These are phyloP conservation scores for Trachelus troglodyta DNA, from an alignment of 2,888 invertebrate species.

Conservation along the genomic window DNA sequence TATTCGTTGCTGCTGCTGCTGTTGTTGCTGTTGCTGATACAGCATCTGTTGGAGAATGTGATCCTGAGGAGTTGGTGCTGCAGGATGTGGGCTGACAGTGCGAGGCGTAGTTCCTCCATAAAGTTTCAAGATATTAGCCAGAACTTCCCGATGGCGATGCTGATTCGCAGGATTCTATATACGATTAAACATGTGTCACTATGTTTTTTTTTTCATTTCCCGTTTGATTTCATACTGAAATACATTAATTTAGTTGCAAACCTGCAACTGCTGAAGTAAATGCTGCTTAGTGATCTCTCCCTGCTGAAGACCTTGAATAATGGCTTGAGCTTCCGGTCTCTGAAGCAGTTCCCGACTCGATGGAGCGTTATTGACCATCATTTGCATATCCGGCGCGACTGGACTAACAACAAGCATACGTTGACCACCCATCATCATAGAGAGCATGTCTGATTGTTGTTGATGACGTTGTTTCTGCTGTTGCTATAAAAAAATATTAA, in stretches of 20 bases:
- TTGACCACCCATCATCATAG: constrained; percentile 72
- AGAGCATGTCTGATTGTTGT: constrained; percentile 66
- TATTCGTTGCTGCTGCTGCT: constrained; percentile 58
- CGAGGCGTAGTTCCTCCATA: constrained; percentile 63
- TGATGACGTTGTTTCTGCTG: constrained; percentile 57
- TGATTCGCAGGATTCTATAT: constrained; percentile 76
- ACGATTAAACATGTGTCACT: background rate
- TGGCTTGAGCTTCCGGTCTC: constrained; percentile 81
- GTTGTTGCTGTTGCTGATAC: constrained; percentile 65
- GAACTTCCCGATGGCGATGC: constrained; percentile 78
- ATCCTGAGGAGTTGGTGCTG: constrained; percentile 61
- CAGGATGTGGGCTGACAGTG: constrained; percentile 63
- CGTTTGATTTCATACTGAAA: background rate
- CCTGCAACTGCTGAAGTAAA: constrained; percentile 79
- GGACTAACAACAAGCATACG: constrained; percentile 69
- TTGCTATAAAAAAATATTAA: constrained; percentile 37
- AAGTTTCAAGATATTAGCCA: constrained; percentile 75
- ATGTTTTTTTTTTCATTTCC: too few relatives aligned
- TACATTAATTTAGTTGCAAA: constrained; percentile 27
- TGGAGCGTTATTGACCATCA: constrained; percentile 67
- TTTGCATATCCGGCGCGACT: constrained; percentile 65
- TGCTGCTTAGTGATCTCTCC: constrained; percentile 83
- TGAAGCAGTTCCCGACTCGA: constrained; percentile 75
- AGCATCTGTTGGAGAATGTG: constrained; percentile 67
- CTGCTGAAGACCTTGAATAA: constrained; percentile 80